A percentile compares a stretch with the other conserved stretches of the same genome.
Conservation (phyloP, 2,888 invertebrate species). For the Erpobdella octoculata region DNA sequence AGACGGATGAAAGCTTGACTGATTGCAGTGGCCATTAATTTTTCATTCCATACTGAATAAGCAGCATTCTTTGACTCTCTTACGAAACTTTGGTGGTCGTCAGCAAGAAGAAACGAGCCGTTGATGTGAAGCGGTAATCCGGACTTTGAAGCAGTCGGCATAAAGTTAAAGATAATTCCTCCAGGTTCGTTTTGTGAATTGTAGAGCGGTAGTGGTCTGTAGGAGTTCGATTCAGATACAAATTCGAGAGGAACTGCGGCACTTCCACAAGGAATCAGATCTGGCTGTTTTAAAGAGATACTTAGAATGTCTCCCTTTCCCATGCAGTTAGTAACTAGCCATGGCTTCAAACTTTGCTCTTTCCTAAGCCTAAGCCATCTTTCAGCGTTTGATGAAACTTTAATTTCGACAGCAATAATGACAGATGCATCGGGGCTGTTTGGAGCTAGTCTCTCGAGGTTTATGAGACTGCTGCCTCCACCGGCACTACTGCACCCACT, state of each 20-base stretch:
- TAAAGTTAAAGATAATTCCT: constrained; percentile 43
- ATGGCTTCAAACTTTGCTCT: constrained; percentile 26
- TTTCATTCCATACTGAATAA: constrained; percentile 41
- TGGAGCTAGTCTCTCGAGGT: neutral
- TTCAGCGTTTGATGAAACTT: constrained; percentile 25
- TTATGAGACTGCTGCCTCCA: neutral
- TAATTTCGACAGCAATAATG: constrained; percentile 25
- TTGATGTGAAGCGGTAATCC: constrained; percentile 45
- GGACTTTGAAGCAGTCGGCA: constrained; percentile 44
- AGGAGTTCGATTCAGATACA: neutral
- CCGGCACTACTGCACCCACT: neutral
- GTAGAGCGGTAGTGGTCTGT: constrained; percentile 8
- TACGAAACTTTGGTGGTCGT: constrained; percentile 40
- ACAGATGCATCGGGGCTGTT: constrained; percentile 31
- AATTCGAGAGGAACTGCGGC: constrained; percentile 40
- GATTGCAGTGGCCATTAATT: constrained; percentile 38
- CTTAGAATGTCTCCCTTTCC: constrained; percentile 35
- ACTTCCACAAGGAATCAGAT: constrained; percentile 40
- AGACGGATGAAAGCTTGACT: constrained; percentile 37
- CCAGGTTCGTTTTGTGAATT: neutral
- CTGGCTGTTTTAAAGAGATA: constrained; percentile 37
- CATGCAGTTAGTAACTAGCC: constrained; percentile 36
- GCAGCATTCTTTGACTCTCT: constrained; percentile 24
- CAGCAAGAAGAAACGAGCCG: constrained; percentile 44
- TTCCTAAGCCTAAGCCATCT: constrained; percentile 25